phyloP scores from a whole-genome alignment of 2,113 vertebrate species.

The Arvicanthis niloticus region DNA sequence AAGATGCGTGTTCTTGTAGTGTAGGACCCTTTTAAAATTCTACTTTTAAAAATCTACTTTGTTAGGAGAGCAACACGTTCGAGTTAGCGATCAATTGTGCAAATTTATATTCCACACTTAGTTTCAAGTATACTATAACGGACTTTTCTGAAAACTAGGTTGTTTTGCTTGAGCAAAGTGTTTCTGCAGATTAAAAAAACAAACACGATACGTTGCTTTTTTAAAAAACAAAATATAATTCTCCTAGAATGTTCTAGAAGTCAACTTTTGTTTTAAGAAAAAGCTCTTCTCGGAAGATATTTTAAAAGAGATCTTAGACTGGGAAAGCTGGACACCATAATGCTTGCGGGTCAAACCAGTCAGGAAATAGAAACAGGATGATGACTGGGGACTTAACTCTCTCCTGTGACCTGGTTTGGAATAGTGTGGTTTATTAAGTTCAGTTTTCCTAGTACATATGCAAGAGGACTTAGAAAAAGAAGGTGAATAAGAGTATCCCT shows the following conservation, averaged over 20 bases:
- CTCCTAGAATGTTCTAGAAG: conserved; percentile 33
- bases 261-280: conserved; percentile 48
- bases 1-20: not conserved
- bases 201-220: no score
- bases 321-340: conserved; percentile 42
- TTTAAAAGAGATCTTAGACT: conserved; percentile 60
- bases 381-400: conserved; percentile 66
- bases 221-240: not conserved
- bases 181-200: not conserved
- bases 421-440: conserved; percentile 70
- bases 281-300: conserved; percentile 46
- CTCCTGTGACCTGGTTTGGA: conserved; percentile 79
- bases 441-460: conserved; percentile 48
- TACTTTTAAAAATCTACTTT: not conserved
- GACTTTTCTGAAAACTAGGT: conserved; percentile 33
- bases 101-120: conserved; percentile 42
- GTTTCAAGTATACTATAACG: conserved; percentile 46
- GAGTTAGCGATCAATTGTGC: not conserved
- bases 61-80: not conserved
- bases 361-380: conserved; percentile 73
- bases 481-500: not conserved
- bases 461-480: conserved; percentile 47
- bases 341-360: conserved; percentile 72
- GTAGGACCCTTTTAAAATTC: not conserved
- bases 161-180: conserved; percentile 8